Percentiles rank a stretch among this genome's conserved stretches.
Conservation (phyloP, 2,888 invertebrate genomes). For the Metalampra italica region DNA sequence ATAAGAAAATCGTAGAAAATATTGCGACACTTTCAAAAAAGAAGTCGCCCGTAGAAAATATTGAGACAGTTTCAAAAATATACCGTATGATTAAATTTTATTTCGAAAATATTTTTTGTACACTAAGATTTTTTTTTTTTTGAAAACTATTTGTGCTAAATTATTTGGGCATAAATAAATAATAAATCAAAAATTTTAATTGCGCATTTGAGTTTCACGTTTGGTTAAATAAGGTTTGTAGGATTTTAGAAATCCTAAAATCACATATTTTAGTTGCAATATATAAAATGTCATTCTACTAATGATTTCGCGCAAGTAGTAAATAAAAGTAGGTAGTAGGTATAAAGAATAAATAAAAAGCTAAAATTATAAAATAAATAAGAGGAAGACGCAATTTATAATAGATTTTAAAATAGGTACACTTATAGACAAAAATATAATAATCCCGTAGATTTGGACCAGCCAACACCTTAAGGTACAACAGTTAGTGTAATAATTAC, state of each 20-base stretch:
- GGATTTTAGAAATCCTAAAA: background rate
- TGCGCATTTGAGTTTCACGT: background rate
- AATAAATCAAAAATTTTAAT: background rate
- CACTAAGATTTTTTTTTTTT: background rate
- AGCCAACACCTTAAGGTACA: conserved; percentile 34
- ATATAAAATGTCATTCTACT: too few relatives aligned
- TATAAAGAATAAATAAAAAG: too few relatives aligned
- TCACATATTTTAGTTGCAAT: background rate
- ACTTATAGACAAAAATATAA: background rate
- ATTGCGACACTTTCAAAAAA: too few relatives aligned
- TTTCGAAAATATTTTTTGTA: background rate
- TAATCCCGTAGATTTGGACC: conserved; percentile 29
- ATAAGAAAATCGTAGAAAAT: too few relatives aligned
- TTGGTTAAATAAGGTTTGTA: background rate
- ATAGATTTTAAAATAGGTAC: conserved; percentile 9
- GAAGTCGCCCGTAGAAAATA: background rate
- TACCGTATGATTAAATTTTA: background rate
- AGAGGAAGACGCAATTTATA: conserved; percentile 37
- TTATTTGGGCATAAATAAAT: background rate
- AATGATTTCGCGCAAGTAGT: background rate
- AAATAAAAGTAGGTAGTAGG: background rate
- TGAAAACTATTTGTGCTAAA: background rate
- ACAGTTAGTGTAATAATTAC: conserved; percentile 20
- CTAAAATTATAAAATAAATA: background rate
- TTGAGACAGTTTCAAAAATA: background rate